Conservation (phyloP, 2,888 invertebrate species). For the Polydrusus pterygomalis region DNA sequence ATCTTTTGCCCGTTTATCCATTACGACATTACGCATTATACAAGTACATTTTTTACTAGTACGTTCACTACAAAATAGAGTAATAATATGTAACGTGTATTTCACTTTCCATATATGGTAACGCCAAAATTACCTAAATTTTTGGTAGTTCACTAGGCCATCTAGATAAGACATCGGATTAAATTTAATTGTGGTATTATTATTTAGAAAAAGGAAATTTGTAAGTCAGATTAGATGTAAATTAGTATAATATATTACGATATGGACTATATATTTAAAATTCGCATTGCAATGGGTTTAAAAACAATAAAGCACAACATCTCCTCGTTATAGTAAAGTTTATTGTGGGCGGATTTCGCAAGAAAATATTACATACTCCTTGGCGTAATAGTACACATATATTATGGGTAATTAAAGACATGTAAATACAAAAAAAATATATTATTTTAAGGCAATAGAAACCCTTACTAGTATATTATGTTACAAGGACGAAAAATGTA, state of each 20-base stretch:
- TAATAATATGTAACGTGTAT: slow-evolving; percentile 22
- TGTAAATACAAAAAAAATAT: too few relatives aligned
- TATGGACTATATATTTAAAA: neutral
- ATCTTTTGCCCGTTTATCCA: neutral
- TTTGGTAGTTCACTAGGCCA: slow-evolving; percentile 37
- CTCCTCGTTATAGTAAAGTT: neutral
- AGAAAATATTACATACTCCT: neutral
- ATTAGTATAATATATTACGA: slow-evolving; percentile 15
- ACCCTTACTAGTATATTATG: too few relatives aligned
- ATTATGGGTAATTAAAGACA: neutral
- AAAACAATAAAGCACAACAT: slow-evolving; percentile 8
- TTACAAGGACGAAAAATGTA: too few relatives aligned
- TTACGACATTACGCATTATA: slow-evolving; percentile 4
- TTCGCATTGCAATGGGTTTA: slow-evolving; percentile 10
- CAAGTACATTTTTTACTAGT: slow-evolving; percentile 5
- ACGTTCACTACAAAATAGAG: slow-evolving; percentile 31
- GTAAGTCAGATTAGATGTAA: slow-evolving; percentile 25
- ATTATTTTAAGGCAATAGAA: too few relatives aligned
- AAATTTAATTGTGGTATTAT: slow-evolving; percentile 35
- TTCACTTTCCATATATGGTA: slow-evolving; percentile 43
- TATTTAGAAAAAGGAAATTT: slow-evolving; percentile 29
- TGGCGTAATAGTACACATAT: neutral
- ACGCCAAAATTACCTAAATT: slow-evolving; percentile 33
- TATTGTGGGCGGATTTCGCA: slow-evolving; percentile 20
- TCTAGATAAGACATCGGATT: slow-evolving; percentile 35